Percentiles rank a stretch among this genome's conserved stretches.
These are phyloP conservation scores for Bungarus multicinctus DNA, from an alignment of 2,113 vertebrate species.

Conservation along the genomic window DNA sequence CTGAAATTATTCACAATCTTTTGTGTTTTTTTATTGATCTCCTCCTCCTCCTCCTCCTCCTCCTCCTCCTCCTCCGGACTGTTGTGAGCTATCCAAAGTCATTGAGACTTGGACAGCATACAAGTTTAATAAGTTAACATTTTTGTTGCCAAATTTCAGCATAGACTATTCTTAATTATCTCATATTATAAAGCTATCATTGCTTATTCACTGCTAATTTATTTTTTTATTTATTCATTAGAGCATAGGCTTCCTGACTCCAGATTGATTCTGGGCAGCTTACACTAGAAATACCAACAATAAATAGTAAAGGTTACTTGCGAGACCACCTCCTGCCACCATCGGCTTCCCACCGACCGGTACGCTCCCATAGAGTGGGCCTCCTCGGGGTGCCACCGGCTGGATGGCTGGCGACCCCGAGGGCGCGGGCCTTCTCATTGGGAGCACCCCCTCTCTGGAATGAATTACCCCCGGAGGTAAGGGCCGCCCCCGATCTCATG, in stretches of 20 bases:
- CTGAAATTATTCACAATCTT: background rate
- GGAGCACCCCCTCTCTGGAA: too few relatives aligned
- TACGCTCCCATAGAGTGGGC: too few relatives aligned
- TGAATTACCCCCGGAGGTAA: too few relatives aligned
- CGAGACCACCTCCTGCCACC: too few relatives aligned
- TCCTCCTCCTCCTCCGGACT: background rate
- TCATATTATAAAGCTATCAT: background rate
- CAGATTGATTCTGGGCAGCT: background rate
- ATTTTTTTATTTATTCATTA: background rate
- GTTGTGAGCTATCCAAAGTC: background rate
- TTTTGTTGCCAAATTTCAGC: background rate
- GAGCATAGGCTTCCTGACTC: background rate
- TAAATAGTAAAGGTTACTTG: too few relatives aligned
- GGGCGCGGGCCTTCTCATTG: too few relatives aligned
- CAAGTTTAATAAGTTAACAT: background rate
- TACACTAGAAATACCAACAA: background rate
- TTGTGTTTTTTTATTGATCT: background rate
- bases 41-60: too few relatives aligned
- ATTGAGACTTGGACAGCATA: background rate
- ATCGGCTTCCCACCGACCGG: too few relatives aligned
- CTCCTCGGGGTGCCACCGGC: too few relatives aligned
- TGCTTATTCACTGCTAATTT: background rate
- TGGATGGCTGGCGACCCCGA: too few relatives aligned
- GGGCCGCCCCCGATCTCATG: too few relatives aligned
- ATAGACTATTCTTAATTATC: background rate